Percentiles rank a stretch among this genome's conserved stretches.
phyloP scores from a whole-genome alignment of 2,113 vertebrate species.

The Neoarius graeffei region DNA sequence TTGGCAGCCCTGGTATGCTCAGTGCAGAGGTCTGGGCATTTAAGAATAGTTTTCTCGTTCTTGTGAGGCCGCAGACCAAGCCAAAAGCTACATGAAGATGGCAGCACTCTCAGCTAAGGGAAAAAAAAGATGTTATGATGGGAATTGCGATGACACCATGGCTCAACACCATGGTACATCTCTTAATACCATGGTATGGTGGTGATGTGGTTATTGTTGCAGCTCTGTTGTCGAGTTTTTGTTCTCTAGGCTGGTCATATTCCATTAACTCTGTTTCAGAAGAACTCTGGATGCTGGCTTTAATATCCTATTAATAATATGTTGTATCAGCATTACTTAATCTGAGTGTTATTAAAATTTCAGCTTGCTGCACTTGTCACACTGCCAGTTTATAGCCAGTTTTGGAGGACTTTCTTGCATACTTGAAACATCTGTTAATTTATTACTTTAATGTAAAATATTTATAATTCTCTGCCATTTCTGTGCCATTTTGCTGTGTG shows the following conservation, averaged over 20 bases:
- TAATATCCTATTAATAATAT: constrained; percentile 66
- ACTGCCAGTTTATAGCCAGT: constrained; percentile 49
- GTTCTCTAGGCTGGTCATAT: not conserved
- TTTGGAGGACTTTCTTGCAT: constrained; percentile 43
- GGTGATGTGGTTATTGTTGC: too few species aligned
- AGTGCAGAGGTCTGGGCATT: too few species aligned
- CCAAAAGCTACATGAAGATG: too few species aligned
- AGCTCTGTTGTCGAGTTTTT: not conserved
- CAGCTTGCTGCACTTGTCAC: constrained; percentile 63
- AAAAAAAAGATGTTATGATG: too few species aligned
- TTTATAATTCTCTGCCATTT: constrained; percentile 50
- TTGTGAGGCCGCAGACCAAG: too few species aligned
- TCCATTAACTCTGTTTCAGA: constrained; percentile 2
- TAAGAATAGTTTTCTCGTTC: too few species aligned
- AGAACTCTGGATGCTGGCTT: constrained; percentile 51
- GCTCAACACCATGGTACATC: too few species aligned
- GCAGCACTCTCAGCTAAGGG: too few species aligned
- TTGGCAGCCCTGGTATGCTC: too few species aligned
- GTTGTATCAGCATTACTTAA: constrained; percentile 59
- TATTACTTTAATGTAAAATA: constrained; percentile 55
- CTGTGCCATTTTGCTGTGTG: not conserved
- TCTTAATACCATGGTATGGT: too few species aligned
- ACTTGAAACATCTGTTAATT: constrained; percentile 53
- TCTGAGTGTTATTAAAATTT: constrained; percentile 69
- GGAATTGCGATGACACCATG: too few species aligned